Conservation (phyloP, 64 coral and sea anemone genomes). For the Catalaphyllia jardinei region DNA sequence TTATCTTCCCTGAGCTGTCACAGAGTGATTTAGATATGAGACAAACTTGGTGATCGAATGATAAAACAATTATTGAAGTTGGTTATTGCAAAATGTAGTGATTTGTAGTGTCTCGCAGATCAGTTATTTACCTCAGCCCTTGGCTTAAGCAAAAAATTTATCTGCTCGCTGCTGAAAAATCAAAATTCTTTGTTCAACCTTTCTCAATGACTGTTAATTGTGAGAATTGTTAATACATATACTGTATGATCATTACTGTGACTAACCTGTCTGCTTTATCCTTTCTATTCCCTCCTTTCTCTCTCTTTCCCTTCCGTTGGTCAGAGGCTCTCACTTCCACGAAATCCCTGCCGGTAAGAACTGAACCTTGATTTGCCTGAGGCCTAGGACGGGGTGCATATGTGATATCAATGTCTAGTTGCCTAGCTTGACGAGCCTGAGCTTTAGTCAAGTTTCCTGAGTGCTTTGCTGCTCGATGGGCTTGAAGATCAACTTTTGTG, state of each 20-base stretch:
- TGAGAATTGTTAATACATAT: too few species aligned
- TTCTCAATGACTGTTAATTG: too few species aligned
- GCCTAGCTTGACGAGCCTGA: conserved; percentile 88
- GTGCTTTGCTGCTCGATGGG: conserved; percentile 84
- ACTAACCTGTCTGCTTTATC: conserved; percentile 4
- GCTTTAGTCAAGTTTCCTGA: conserved; percentile 82
- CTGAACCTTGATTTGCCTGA: conserved; percentile 20
- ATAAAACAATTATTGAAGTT: too few species aligned
- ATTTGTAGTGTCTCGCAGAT: too few species aligned
- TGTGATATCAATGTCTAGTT: conserved; percentile 85
- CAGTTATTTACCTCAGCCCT: too few species aligned
- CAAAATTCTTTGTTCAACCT: too few species aligned
- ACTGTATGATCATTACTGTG: background rate
- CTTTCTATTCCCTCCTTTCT: background rate
- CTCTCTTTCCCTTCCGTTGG: conserved; percentile 62
- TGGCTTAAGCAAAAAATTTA: too few species aligned
- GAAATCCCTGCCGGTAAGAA: conserved; percentile 74
- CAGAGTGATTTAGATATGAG: too few species aligned
- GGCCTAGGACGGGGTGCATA: conserved; percentile 57
- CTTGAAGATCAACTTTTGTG: conserved; percentile 92
- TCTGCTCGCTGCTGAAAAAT: too few species aligned
- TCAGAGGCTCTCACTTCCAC: conserved; percentile 56
- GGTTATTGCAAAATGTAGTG: too few species aligned
- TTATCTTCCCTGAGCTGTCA: too few species aligned
- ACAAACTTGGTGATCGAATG: too few species aligned